Percentiles rank a stretch among this genome's conserved stretches.
These are phyloP conservation scores for Natator depressus DNA, from an alignment of 2,113 vertebrate species.

Conservation along the genomic window DNA sequence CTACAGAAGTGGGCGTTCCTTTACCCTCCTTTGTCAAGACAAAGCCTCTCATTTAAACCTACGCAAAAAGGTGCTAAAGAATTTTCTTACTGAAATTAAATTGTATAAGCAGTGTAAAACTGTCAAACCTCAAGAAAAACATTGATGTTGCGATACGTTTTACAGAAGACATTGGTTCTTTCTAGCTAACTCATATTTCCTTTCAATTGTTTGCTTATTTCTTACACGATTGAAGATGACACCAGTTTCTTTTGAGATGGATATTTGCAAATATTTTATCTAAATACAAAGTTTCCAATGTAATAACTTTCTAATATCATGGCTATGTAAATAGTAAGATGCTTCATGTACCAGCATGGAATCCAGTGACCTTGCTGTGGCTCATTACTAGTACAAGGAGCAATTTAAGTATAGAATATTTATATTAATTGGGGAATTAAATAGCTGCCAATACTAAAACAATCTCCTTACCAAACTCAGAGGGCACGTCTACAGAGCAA, in stretches of 20 bases:
- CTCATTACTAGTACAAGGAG: background rate
- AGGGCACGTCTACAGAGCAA: background rate
- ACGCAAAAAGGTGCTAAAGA: background rate
- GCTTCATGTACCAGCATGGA: background rate
- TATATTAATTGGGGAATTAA: background rate
- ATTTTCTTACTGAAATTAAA: background rate
- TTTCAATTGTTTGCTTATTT: background rate
- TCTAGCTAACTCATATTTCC: background rate
- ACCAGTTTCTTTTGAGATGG: background rate
- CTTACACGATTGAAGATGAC: background rate
- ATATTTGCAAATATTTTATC: constrained; percentile 1
- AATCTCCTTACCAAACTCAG: background rate
- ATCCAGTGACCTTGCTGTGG: background rate
- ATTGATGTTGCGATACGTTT: background rate
- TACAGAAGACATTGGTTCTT: background rate
- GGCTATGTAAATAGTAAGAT: background rate
- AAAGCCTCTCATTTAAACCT: background rate
- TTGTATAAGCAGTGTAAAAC: background rate
- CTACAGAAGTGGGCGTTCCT: background rate
- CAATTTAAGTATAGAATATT: background rate
- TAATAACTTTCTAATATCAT: background rate
- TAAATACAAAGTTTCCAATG: background rate
- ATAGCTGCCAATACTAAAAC: background rate
- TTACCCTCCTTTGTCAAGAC: background rate
- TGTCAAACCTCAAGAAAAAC: background rate